phyloP scores from a whole-genome alignment of 2,888 invertebrate genomes.

The Gortyna flavago region DNA sequence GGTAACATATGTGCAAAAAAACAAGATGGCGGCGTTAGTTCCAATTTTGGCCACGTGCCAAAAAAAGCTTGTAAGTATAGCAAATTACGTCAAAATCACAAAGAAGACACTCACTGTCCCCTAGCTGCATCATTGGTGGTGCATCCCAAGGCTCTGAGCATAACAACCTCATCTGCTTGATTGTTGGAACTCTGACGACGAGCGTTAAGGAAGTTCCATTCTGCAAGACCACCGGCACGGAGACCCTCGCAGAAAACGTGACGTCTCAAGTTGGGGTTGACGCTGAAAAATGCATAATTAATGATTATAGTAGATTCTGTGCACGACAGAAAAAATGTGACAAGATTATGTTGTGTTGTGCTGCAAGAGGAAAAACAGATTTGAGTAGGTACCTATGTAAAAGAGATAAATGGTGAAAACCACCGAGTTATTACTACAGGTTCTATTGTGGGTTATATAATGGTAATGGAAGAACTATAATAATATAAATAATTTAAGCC shows the following conservation, averaged over 20 bases:
- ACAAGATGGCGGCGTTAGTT: neutral
- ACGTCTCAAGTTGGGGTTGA: slow-evolving; percentile 91
- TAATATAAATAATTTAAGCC: no score
- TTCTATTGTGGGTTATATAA: no score
- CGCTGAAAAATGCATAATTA: slow-evolving; percentile 69
- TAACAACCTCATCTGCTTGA: slow-evolving; percentile 83
- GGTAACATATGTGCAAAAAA: neutral
- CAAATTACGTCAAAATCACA: neutral
- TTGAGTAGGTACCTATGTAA: no score
- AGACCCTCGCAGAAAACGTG: slow-evolving; percentile 92
- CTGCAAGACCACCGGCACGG: slow-evolving; percentile 88
- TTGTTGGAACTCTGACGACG: slow-evolving; percentile 80
- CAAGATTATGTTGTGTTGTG: neutral
- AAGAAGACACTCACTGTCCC: slow-evolving; percentile 74
- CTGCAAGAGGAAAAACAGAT: neutral
- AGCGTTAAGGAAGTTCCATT: slow-evolving; percentile 90
- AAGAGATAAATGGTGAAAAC: neutral
- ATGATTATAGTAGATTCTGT: neutral
- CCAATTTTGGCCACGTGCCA: neutral
- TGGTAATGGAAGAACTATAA: neutral
- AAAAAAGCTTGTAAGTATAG: no score
- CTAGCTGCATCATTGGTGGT: slow-evolving; percentile 79
- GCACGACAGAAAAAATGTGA: neutral
- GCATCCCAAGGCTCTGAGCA: slow-evolving; percentile 88
- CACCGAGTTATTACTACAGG: neutral